phyloP scores from a whole-genome alignment of 2,797 vertebrate genomes.

The Gallinago stenura region DNA sequence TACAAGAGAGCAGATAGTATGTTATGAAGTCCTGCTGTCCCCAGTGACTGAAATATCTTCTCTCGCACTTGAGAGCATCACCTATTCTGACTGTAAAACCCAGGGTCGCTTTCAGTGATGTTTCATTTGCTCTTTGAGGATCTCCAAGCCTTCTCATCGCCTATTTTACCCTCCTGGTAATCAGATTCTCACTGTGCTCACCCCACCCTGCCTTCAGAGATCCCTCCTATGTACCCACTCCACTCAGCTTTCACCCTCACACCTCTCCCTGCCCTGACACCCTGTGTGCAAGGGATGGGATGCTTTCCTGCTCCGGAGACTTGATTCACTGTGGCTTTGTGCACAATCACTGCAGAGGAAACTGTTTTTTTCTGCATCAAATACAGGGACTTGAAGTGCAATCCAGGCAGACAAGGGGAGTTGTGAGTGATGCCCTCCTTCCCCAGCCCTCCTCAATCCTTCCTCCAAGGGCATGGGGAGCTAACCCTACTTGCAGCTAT shows the following conservation, averaged over 20 bases:
- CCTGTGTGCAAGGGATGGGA: rapidly evolving
- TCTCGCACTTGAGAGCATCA: background rate
- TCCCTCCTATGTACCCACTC: background rate
- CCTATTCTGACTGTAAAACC: background rate
- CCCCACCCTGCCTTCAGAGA: background rate
- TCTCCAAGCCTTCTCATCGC: background rate
- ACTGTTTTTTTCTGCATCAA: background rate
- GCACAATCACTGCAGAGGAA: background rate
- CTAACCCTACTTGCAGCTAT: background rate
- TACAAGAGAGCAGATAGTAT: background rate
- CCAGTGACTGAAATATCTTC: background rate
- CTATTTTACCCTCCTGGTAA: background rate
- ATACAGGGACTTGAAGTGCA: background rate
- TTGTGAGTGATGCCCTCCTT: background rate
- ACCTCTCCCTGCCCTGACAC: background rate
- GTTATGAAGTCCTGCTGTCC: background rate
- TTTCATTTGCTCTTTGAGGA: background rate
- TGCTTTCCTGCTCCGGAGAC: background rate
- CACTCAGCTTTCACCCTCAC: background rate
- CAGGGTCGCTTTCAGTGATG: background rate
- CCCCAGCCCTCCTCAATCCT: background rate
- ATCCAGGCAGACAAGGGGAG: background rate
- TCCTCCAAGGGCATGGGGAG: background rate
- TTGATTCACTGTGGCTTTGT: background rate
- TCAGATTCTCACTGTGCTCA: background rate